Conservation (phyloP, 2,113 vertebrate genomes). For the Chaenogobius annularis region DNA sequence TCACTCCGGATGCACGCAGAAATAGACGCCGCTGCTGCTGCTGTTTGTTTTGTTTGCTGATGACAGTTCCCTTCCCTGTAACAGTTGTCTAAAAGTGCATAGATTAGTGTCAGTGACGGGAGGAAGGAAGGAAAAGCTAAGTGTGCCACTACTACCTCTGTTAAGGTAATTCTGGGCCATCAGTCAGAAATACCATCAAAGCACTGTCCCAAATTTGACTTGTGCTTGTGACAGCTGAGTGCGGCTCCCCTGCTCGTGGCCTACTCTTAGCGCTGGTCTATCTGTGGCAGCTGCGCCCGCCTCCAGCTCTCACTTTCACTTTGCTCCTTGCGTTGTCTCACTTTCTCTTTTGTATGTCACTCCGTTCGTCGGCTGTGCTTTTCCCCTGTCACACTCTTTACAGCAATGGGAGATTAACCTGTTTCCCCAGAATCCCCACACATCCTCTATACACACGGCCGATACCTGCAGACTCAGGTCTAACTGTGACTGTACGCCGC, state of each 20-base stretch:
- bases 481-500: constrained; percentile 1
- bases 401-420: constrained; percentile 50
- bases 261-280: constrained; percentile 31
- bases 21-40: constrained; percentile 37
- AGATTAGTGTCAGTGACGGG: constrained; percentile 21
- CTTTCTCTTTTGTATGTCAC: constrained; percentile 15
- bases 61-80: constrained; percentile 35
- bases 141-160: constrained; percentile 25
- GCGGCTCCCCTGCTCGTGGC: constrained; percentile 40
- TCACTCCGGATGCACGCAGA: constrained; percentile 30
- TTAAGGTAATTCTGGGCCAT: constrained; percentile 49
- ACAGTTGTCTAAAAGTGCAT: constrained; percentile 17
- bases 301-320: constrained; percentile 33
- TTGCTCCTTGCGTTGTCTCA: constrained; percentile 23
- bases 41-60: constrained; percentile 39
- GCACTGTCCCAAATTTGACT: constrained; percentile 47
- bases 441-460: constrained; percentile 32
- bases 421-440: constrained; percentile 10
- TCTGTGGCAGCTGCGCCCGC: constrained; percentile 42
- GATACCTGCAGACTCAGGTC: constrained; percentile 36
- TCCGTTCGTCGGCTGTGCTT: constrained; percentile 16
- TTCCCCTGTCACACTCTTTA: constrained; percentile 11
- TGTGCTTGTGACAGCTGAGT: constrained; percentile 56
- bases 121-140: constrained; percentile 15
- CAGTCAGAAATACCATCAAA: constrained; percentile 51